Evolutionary conservation across 2,113 vertebrate species (phyloP).

Genomic region (Leiothrix lutea): DNA sequence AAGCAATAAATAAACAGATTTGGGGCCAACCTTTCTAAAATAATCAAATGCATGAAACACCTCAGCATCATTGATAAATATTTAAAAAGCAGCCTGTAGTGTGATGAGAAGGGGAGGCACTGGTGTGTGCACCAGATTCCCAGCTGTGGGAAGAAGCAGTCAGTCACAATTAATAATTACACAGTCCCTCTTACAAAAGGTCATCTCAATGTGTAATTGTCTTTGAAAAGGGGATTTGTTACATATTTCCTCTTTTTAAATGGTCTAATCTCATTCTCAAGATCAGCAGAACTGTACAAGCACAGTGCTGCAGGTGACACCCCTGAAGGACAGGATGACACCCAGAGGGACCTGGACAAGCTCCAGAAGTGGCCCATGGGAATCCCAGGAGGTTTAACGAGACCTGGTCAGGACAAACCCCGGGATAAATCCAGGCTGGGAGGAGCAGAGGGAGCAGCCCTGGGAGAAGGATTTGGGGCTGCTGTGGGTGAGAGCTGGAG

Average conservation of each 20-base stretch:
- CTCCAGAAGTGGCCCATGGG: background rate
- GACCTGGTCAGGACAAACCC: background rate
- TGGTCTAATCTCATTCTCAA: background rate
- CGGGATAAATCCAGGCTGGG: accelerated
- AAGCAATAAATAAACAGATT: background rate
- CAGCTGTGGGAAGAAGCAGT: background rate
- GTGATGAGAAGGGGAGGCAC: background rate
- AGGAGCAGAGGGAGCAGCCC: background rate
- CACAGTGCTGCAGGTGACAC: background rate
- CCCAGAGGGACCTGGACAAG: background rate
- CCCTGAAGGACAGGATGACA: background rate
- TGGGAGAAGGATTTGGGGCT: background rate
- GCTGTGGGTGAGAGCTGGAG: background rate
- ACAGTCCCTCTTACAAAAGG: background rate
- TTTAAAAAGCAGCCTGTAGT: background rate
- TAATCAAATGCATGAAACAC: background rate
- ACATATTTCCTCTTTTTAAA: background rate
- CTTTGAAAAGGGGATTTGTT: background rate
- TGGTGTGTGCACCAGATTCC: background rate
- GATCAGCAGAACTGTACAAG: background rate
- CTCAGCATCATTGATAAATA: background rate
- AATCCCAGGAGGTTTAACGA: background rate
- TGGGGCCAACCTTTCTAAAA: background rate
- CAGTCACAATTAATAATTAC: background rate
- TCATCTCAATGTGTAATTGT: background rate